Evolutionary conservation across 2,888 invertebrate species (phyloP).

Genomic region (Cheiracanthium punctorium): DNA sequence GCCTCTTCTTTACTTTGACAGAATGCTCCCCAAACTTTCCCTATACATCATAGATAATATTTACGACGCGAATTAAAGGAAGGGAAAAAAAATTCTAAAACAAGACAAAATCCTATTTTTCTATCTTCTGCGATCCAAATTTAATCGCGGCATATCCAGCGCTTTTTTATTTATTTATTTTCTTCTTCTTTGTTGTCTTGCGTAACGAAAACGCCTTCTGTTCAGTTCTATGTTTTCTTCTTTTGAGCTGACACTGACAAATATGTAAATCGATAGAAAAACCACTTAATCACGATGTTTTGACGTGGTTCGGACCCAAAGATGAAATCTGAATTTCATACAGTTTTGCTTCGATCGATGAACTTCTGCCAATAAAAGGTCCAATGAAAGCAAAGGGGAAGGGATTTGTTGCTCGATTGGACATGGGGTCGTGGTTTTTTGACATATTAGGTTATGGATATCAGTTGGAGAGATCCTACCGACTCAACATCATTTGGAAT

Average conservation of each 20-base stretch:
- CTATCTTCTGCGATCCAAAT: not conserved
- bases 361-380: not conserved
- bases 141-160: not conserved
- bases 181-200: not conserved
- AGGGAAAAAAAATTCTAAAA: not conserved
- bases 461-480: no score
- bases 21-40: not conserved
- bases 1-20: no score
- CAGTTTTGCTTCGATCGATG: not conserved
- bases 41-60: not conserved
- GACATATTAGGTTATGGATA: no score
- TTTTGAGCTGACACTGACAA: not conserved
- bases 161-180: no score
- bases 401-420: not conserved
- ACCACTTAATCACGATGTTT: not conserved
- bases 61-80: not conserved
- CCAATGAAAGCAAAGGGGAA: not conserved
- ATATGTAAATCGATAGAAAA: conserved; percentile 7
- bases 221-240: not conserved
- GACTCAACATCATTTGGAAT: no score
- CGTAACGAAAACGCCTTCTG: not conserved
- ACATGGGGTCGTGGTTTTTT: not conserved
- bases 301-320: conserved; percentile 10
- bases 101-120: not conserved
- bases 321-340: conserved; percentile 4